A percentile compares a stretch with the other conserved stretches of the same genome.
These are phyloP conservation scores for Verasper variegatus DNA, from an alignment of 2,113 vertebrate species.

Conservation along the genomic window DNA sequence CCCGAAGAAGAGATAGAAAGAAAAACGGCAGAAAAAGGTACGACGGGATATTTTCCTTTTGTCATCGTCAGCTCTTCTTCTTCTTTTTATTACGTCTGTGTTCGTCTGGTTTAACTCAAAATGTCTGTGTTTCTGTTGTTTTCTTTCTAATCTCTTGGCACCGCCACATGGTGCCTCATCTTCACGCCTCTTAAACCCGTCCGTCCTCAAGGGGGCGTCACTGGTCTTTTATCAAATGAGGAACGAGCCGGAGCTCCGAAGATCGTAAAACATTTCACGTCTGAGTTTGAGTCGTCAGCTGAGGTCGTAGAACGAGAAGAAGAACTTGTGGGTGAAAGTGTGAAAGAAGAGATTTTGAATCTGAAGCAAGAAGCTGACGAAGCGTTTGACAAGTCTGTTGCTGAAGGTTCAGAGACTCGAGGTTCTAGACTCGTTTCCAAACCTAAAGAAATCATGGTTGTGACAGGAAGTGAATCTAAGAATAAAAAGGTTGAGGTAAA, in stretches of 20 bases:
- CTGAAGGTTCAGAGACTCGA: conserved; percentile 49
- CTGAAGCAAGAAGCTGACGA: neutral
- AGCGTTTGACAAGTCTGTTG: conserved; percentile 47
- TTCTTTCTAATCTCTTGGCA: conserved; percentile 69
- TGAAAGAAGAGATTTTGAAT: neutral
- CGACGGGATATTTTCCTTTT: neutral
- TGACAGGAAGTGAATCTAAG: neutral
- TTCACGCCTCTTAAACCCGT: conserved; percentile 43
- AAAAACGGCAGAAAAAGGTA: conserved; percentile 64
- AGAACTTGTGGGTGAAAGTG: neutral
- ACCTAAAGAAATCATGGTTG: neutral
- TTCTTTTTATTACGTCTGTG: conserved; percentile 20
- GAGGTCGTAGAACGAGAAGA: conserved; percentile 7
- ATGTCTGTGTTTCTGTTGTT: conserved; percentile 48
- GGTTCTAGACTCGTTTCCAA: neutral
- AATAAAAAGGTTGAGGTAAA: conserved; percentile 6
- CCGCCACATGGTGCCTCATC: conserved; percentile 59
- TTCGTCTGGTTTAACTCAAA: conserved; percentile 50
- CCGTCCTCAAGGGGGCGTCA: conserved; percentile 24
- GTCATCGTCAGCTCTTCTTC: neutral
- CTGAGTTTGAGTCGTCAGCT: neutral
- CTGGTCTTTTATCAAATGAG: conserved; percentile 1
- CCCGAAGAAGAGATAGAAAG: conserved; percentile 31
- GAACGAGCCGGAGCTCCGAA: conserved; percentile 26
- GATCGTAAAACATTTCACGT: neutral